phyloP scores from a whole-genome alignment of 2,888 invertebrate species.

The Gisinianus flammeolus region DNA sequence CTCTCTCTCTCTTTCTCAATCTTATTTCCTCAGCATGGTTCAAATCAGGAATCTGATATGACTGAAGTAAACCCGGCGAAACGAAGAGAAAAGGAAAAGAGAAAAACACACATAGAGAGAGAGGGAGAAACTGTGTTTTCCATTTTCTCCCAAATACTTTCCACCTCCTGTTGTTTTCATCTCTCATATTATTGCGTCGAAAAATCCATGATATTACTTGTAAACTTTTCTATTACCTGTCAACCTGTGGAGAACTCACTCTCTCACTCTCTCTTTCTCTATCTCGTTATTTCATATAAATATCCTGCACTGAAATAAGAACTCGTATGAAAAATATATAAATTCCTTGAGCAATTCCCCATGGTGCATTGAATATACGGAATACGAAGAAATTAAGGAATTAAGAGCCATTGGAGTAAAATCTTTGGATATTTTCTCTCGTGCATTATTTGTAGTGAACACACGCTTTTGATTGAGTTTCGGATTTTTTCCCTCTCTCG shows the following conservation, averaged over 20 bases:
- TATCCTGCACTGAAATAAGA: no score
- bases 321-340: no score
- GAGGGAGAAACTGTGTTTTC: conserved; percentile 1
- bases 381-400: no score
- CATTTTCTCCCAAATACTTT: neutral
- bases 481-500: no score
- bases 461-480: no score
- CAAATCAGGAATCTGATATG: no score
- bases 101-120: neutral
- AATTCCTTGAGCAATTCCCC: no score
- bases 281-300: neutral
- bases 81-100: neutral
- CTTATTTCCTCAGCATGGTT: conserved; percentile 28
- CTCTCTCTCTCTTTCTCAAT: no score
- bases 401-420: no score
- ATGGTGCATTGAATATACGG: no score
- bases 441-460: no score
- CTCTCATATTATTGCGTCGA: neutral
- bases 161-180: conserved; percentile 2
- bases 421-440: no score
- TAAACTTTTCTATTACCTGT: neutral
- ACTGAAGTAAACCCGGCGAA: neutral
- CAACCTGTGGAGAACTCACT: neutral
- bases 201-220: neutral
- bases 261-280: neutral